A percentile compares a stretch with the other conserved stretches of the same genome.
phyloP scores from a whole-genome alignment of 2,888 invertebrate genomes.

The Alviniconcha strummeri region DNA sequence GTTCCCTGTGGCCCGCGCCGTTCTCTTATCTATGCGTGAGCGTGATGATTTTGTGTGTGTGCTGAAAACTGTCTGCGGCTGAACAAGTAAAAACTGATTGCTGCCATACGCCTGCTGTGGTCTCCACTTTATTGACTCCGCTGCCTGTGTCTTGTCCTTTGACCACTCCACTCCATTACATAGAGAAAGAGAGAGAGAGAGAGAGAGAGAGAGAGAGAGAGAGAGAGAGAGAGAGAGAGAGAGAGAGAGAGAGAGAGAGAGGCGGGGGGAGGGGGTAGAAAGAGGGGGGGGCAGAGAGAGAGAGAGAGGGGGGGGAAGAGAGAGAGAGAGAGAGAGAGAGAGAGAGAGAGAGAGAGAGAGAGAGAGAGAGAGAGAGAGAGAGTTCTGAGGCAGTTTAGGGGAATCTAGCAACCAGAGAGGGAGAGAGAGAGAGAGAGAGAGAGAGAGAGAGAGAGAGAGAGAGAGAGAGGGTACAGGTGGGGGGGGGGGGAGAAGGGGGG shows the following conservation, averaged over 20 bases:
- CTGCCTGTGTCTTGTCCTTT: too few species aligned
- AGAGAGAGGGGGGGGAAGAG: neutral
- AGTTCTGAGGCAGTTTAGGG: neutral
- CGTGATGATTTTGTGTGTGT: too few species aligned
- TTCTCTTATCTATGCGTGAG: too few species aligned
- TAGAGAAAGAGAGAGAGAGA: too few species aligned
- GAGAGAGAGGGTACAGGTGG: neutral
- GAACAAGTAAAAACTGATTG: too few species aligned
- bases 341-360: neutral
- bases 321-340: neutral
- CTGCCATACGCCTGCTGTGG: too few species aligned
- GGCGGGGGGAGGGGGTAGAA: neutral
- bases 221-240: neutral
- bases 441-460: slow-evolving; percentile 4
- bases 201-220: neutral
- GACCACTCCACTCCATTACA: too few species aligned
- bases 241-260: neutral
- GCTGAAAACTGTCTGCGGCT: too few species aligned
- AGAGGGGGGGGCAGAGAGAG: neutral
- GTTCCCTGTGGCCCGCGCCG: too few species aligned
- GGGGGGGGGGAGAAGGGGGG: too few species aligned
- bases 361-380: slow-evolving; percentile 2
- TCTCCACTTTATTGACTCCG: too few species aligned
- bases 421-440: slow-evolving; percentile 16
- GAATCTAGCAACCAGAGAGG: too few species aligned